Evolutionary conservation across 2,113 vertebrate species (phyloP).

Genomic region (Poecile atricapillus): DNA sequence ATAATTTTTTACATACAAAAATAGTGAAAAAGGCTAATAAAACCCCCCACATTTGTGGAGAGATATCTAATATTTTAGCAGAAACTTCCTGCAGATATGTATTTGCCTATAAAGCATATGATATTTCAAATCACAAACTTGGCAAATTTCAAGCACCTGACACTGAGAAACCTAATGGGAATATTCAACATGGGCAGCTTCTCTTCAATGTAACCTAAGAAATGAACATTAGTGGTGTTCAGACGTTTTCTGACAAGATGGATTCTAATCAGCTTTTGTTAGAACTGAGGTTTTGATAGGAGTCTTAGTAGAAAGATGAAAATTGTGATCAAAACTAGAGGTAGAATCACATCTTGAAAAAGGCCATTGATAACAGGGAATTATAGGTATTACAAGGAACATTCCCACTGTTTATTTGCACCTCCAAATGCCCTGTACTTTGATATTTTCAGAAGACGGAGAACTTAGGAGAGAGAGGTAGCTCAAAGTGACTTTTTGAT

Average conservation of each 20-base stretch:
- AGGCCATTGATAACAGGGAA: background rate
- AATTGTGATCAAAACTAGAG: background rate
- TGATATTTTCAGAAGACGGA: background rate
- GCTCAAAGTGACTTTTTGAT: background rate
- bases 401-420: background rate
- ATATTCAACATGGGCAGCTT: background rate
- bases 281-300: background rate
- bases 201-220: background rate
- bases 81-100: background rate
- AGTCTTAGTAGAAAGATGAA: background rate
- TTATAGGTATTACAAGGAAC: background rate
- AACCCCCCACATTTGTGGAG: accelerated
- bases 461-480: background rate
- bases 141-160: background rate
- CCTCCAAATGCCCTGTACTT: background rate
- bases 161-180: background rate
- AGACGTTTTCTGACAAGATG: background rate
- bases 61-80: background rate
- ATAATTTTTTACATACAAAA: background rate
- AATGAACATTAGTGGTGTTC: background rate
- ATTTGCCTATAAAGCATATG: background rate
- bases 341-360: background rate
- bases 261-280: background rate
- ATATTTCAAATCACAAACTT: background rate
- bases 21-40: background rate